Evolutionary conservation across 2,113 vertebrate species (phyloP).

Genomic region (Leucosticte australis): DNA sequence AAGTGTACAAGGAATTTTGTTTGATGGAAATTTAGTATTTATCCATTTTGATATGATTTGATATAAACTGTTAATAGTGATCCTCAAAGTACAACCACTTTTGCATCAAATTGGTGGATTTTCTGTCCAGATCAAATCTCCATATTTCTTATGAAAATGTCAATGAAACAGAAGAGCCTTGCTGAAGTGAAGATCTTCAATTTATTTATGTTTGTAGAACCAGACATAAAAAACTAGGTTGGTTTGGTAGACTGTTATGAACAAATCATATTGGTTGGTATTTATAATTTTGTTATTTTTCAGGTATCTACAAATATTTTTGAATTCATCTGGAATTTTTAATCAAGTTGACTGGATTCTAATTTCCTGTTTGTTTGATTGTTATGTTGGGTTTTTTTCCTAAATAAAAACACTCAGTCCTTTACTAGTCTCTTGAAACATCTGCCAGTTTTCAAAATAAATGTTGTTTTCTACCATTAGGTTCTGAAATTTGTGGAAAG

Average conservation of each 20-base stretch:
- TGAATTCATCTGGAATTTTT: background rate
- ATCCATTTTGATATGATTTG: background rate
- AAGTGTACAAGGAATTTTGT: background rate
- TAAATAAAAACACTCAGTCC: background rate
- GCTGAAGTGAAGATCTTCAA: background rate
- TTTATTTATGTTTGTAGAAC: background rate
- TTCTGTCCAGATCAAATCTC: background rate
- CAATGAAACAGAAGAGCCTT: background rate
- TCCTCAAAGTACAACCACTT: background rate
- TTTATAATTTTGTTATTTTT: background rate
- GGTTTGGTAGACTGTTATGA: background rate
- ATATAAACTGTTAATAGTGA: background rate
- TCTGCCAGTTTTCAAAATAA: background rate
- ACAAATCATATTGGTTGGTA: background rate
- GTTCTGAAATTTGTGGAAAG: background rate
- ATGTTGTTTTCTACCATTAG: background rate
- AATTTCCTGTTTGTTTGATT: background rate
- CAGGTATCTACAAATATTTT: background rate
- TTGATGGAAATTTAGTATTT: background rate
- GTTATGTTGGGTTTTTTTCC: background rate
- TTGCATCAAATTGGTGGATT: background rate
- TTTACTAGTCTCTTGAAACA: background rate
- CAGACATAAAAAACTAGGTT: background rate
- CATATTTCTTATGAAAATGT: background rate
- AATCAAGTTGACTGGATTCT: background rate